A percentile compares a stretch with the other conserved stretches of the same genome.
phyloP scores from a whole-genome alignment of 2,113 vertebrate species.

The Caranx melampygus region DNA sequence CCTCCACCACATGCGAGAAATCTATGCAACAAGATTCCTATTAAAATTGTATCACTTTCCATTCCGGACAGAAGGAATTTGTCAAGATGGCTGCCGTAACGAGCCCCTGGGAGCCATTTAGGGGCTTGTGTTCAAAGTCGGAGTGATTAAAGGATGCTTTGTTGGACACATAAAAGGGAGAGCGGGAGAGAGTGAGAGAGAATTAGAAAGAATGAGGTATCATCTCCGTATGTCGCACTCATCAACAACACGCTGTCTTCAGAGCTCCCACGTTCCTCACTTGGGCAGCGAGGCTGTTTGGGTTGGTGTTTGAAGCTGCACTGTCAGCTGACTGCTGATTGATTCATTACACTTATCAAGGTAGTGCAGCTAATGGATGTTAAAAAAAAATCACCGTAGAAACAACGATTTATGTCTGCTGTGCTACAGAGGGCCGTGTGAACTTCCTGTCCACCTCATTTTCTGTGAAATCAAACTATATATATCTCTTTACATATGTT shows the following conservation, averaged over 20 bases:
- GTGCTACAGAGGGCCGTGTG: neutral
- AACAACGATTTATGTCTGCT: neutral
- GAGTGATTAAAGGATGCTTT: conserved; percentile 69
- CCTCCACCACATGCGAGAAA: conserved; percentile 14
- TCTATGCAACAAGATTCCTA: conserved; percentile 21
- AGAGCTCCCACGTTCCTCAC: neutral
- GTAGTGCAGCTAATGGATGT: conserved; percentile 13
- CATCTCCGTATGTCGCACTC: conserved; percentile 12
- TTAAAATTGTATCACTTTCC: conserved; percentile 41
- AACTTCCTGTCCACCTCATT: no score
- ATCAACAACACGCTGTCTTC: conserved; percentile 32
- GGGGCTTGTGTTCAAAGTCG: conserved; percentile 63
- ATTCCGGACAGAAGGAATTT: conserved; percentile 26
- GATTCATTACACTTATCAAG: conserved; percentile 28
- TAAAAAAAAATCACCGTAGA: conserved; percentile 1
- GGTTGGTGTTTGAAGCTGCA: conserved; percentile 14
- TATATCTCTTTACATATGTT: no score
- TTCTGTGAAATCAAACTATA: neutral
- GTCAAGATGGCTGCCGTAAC: conserved; percentile 46
- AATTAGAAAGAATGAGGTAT: conserved; percentile 22
- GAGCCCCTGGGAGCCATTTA: conserved; percentile 62
- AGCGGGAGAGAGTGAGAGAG: conserved; percentile 1
- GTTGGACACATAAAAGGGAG: conserved; percentile 54
- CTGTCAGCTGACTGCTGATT: conserved; percentile 8
- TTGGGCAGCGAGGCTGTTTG: conserved; percentile 2